Base-by-base conservation (phyloP, 2,113 vertebrate species). In the Garra rufa region DNA sequence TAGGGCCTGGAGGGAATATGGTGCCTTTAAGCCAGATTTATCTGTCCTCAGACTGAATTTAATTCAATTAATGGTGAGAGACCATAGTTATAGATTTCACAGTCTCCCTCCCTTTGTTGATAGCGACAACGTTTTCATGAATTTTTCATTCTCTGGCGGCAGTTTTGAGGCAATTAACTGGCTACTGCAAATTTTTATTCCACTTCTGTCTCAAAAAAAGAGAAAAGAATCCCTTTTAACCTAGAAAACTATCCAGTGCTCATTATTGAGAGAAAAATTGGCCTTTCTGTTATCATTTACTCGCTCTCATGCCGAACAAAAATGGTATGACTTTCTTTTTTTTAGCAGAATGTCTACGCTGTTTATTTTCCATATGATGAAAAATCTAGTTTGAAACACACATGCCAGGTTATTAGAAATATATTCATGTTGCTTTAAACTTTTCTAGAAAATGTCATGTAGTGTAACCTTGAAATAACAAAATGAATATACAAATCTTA, bases 11-110 rank as follows among this genome's bases (percentile, higher is more conserved):
- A 86, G 88, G 92, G 90, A 85, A 80, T 74, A 65, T 19, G 91
- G 92, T 90, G 90, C 93, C 92, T 94, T 91, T 89, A 93, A 92
- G 92, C 92, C 92, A 92, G 91, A 91, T 91, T 93, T 92, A 92
- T 89, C 91, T 89, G 89, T 87, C 88, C 89, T 93, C 91, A 89
- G 91, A 92, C 90, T 91, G 90, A 87, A 93, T 94, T 92, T 93
- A 92, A 91, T 92, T 92, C 91, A 94, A 94, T 95, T 94, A 94
- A 89, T 88, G 90, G 89, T 89, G 92, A 91, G 90, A 89, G 87
- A 89, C 88, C 87, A 88, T 87, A 90, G 90, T 92, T 92, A 91
- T 85, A 88, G 87, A 91, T 90, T 91, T 92, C 77, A 83, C 38
- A 70, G 92, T 92, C 90, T 85, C 44, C 82, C 92, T 93, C 90